Percentiles rank a stretch among this genome's conserved stretches.
Conservation (phyloP, 2,888 invertebrate genomes). For the Mesorhabditis spiculigera region DNA sequence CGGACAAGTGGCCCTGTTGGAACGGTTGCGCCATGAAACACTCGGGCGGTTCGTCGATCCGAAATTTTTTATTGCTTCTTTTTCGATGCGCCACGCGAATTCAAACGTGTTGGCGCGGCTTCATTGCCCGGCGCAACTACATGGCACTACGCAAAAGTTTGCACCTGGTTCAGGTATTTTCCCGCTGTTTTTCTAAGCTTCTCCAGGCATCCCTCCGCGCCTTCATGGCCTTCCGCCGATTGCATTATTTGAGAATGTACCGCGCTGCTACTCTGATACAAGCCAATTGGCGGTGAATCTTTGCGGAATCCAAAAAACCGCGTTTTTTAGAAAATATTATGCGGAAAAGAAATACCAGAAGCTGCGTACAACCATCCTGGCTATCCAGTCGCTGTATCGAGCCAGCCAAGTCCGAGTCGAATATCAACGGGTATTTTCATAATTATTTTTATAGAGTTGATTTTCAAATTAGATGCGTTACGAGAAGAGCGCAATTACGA, state of each 20-base stretch:
- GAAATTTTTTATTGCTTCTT: neutral
- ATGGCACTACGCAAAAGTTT: neutral
- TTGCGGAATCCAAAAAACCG: neutral
- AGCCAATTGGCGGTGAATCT: constrained; percentile 63
- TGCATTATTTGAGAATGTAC: constrained; percentile 69
- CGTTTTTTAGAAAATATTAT: constrained; percentile 54
- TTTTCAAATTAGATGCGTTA: constrained; percentile 31
- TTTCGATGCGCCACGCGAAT: neutral
- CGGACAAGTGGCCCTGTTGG: constrained; percentile 90
- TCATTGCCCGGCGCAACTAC: constrained; percentile 22
- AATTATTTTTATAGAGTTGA: neutral
- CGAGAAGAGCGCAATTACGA: constrained; percentile 64
- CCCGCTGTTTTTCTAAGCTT: neutral
- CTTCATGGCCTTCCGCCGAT: constrained; percentile 70
- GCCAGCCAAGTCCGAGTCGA: constrained; percentile 30
- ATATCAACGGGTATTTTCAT: constrained; percentile 33
- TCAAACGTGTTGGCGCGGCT: constrained; percentile 70
- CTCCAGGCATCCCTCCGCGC: constrained; percentile 77
- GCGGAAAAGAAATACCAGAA: constrained; percentile 25
- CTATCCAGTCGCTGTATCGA: constrained; percentile 44
- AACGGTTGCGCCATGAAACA: constrained; percentile 82
- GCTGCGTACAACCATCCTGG: constrained; percentile 30
- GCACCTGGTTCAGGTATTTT: neutral
- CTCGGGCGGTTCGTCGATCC: constrained; percentile 60
- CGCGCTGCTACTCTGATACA: constrained; percentile 72